Conservation (phyloP, 2,888 invertebrate genomes). For the Drosophila ezoana region DNA sequence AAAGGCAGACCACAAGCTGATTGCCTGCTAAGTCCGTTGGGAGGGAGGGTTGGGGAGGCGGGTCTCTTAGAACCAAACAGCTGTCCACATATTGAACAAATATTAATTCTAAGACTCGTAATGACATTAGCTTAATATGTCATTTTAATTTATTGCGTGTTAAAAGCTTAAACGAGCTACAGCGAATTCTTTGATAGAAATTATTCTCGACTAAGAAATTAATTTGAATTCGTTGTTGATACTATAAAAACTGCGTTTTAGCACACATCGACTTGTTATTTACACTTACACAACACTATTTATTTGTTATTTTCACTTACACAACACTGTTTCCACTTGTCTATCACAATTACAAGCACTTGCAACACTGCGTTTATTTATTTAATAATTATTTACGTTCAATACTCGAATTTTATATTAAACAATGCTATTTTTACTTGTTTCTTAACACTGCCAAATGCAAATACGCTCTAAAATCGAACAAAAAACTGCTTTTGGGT, state of each 20-base stretch:
- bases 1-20: conserved; percentile 55
- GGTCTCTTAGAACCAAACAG: conserved; percentile 31
- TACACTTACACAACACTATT: too few species aligned
- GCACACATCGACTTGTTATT: not conserved
- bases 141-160: conserved; percentile 25
- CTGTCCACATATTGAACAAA: conserved; percentile 57
- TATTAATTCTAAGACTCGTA: conserved; percentile 44
- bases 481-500: too few species aligned
- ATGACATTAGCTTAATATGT: conserved; percentile 50
- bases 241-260: not conserved
- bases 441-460: too few species aligned
- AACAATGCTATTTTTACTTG: too few species aligned
- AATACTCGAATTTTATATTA: too few species aligned
- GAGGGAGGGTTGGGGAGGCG: not conserved
- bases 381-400: too few species aligned
- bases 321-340: not conserved
- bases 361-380: too few species aligned
- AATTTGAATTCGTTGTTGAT: not conserved
- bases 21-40: conserved; percentile 9
- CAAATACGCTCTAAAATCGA: too few species aligned
- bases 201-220: not conserved
- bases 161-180: conserved; percentile 3
- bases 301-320: too few species aligned
- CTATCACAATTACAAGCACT: not conserved
- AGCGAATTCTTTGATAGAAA: not conserved